Conservation (phyloP, 2,797 vertebrate genomes). For the Bovichtus diacanthus region DNA sequence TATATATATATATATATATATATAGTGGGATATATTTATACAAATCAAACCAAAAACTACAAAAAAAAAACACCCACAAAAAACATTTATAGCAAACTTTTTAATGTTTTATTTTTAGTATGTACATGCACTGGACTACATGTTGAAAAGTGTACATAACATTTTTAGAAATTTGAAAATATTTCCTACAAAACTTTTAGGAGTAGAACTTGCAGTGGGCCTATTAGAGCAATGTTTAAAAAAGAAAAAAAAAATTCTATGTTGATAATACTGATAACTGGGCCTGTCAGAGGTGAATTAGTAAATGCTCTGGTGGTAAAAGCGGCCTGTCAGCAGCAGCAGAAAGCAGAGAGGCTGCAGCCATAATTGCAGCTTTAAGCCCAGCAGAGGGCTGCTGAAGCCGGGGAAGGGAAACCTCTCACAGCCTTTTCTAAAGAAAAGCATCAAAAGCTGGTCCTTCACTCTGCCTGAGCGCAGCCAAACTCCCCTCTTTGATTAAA, state of each 20-base stretch:
- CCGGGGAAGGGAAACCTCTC: constrained; percentile 26
- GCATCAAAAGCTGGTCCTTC: constrained; percentile 24
- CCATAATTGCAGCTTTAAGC: constrained; percentile 40
- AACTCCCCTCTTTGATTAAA: constrained; percentile 17
- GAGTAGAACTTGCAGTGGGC: neutral
- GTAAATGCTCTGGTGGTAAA: neutral
- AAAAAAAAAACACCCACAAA: too few species aligned
- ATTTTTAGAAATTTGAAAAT: neutral
- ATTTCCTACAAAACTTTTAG: neutral
- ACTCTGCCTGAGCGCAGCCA: neutral
- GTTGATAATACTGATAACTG: neutral
- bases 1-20: neutral
- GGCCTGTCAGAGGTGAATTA: neutral
- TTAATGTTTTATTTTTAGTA: neutral
- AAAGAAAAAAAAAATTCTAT: neutral
- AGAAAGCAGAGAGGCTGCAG: constrained; percentile 36
- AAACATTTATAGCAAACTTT: neutral
- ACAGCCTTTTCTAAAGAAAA: constrained; percentile 29
- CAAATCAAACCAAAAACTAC: neutral
- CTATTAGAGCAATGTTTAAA: neutral
- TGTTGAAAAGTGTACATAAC: neutral
- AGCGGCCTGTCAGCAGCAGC: constrained; percentile 22
- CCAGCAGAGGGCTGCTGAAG: constrained; percentile 34
- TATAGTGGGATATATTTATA: neutral
- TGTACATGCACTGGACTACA: neutral